Percentiles rank a stretch among this genome's conserved stretches.
These are phyloP conservation scores for Lepidochrysops patricia DNA, from an alignment of 2,888 invertebrate genomes.

Conservation along the genomic window DNA sequence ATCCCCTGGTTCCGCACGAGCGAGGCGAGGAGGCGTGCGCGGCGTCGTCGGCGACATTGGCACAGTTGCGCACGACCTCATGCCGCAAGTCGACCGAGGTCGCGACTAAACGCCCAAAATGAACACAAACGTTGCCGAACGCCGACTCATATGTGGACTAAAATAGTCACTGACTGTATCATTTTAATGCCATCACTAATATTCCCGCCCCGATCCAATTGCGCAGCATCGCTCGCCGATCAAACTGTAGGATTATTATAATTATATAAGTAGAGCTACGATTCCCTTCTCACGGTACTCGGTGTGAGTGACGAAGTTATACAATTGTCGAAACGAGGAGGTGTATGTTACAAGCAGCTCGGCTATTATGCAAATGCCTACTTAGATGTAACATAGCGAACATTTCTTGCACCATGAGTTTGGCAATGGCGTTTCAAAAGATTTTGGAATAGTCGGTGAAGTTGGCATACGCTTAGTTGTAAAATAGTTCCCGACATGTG, in stretches of 20 bases:
- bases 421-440: conserved; percentile 67
- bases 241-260: neutral
- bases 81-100: conserved; percentile 58
- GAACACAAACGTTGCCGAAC: conserved; percentile 58
- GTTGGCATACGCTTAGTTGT: conserved; percentile 33
- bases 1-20: conserved; percentile 55
- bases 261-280: conserved; percentile 5
- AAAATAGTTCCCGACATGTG: neutral
- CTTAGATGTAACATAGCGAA: conserved; percentile 53
- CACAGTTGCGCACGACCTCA: conserved; percentile 69
- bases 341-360: conserved; percentile 51
- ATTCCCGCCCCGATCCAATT: neutral
- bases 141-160: conserved; percentile 54
- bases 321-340: conserved; percentile 48
- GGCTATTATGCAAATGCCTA: conserved; percentile 61
- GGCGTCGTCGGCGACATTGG: conserved; percentile 58
- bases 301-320: conserved; percentile 38
- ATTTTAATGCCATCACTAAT: neutral
- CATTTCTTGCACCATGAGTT: conserved; percentile 65
- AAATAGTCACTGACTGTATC: neutral
- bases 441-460: conserved; percentile 60
- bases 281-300: neutral
- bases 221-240: conserved; percentile 5
- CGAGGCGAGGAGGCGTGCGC: conserved; percentile 42
- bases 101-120: conserved; percentile 65